Base-by-base conservation (phyloP, 2,797 vertebrate species). In the Todus mexicanus region DNA sequence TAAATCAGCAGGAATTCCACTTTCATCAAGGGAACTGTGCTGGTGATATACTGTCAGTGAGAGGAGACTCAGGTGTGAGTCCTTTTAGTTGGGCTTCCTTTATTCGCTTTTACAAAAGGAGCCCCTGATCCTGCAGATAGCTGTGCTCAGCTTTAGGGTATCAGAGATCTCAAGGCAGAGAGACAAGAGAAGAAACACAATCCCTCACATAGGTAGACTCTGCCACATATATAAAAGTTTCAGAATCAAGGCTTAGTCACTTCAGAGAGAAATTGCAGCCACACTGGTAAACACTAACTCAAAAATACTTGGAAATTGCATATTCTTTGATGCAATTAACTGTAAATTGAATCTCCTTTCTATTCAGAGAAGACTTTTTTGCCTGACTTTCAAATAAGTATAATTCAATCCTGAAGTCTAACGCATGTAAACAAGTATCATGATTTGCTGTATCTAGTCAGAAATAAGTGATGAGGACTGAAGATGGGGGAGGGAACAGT, bases 1-100 rank as follows among this genome's bases (percentile, higher is more conserved):
- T 95, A 95, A 96, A 95, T 92, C 92, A 93, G 79, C 27, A 81
- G 60, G 48, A 93, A 95, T 93, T 94, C 89, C 65, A 74, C 78
- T 95, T 94, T 89, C 93, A 84, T 88, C 84, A 0, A 18, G 85
- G 82, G 93, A 93, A 83, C 93, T 91, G 91, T 53, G 17, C 33
- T 5, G 2, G 51, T 86, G 84, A 95, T 89, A 75, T 76, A 75
- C 79, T 88, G 60, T 29, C 89, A 90, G 42, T 31, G 25, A 95
- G 82, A 91, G 29, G 38, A 90, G 70, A 72, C 42, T 93, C 89
- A 82, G 87, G 91, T 94, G 77, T 59, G 20, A 47, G 48, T 27
- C 47, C 48, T 85, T 74, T 81, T 33, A 56, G 40, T 15, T 60
- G 22, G 29, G 10, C 16, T 95, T 76, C 23, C 40, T 84, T 70